Percentiles rank a stretch among this genome's conserved stretches.
Evolutionary conservation across 2,888 invertebrate species (phyloP).

Genomic region (Limnephilus rhombicus): DNA sequence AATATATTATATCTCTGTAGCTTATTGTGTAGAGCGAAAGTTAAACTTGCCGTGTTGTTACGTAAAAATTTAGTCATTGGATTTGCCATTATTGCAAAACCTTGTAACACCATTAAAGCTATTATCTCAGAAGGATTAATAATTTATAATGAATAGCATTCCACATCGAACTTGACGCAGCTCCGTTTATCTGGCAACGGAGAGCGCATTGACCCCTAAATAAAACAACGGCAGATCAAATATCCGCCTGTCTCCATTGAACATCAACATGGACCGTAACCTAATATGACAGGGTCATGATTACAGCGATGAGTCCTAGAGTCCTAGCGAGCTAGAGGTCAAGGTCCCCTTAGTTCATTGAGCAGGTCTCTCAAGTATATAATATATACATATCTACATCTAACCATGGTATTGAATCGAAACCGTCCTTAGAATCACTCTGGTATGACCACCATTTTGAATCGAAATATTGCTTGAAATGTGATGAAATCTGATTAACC

Average conservation of each 20-base stretch:
- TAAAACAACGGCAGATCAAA: constrained; percentile 22
- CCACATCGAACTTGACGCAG: neutral
- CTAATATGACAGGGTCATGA: constrained; percentile 32
- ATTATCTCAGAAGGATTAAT: neutral
- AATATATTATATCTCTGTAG: no score
- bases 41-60: no score
- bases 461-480: no score
- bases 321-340: neutral
- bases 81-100: neutral
- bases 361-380: neutral
- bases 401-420: no score
- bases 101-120: no score
- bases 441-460: no score
- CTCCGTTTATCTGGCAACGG: neutral
- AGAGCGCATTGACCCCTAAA: constrained; percentile 13
- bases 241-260: constrained; percentile 25
- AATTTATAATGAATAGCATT: neutral
- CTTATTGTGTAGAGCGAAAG: no score
- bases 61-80: neutral
- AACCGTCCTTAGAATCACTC: no score
- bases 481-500: no score
- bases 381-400: no score
- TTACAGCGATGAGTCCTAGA: neutral
- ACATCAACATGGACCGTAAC: constrained; percentile 12
- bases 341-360: neutral